Percentiles rank a stretch among this genome's conserved stretches.
Conservation (phyloP, 2,113 vertebrate species). For the Epinephelus fuscoguttatus region DNA sequence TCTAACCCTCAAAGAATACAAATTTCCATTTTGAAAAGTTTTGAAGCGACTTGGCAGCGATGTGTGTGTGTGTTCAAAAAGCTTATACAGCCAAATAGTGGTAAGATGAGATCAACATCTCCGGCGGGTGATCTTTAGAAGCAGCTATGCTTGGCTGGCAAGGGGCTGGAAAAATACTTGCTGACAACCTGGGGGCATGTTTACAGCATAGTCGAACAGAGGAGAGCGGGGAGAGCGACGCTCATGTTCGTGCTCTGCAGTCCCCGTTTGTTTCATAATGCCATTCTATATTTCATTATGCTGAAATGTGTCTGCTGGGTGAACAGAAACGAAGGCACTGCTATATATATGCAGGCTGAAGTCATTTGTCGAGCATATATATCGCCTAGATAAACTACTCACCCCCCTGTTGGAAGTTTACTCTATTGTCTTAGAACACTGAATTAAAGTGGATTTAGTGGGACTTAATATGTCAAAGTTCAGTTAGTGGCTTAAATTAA, state of each 20-base stretch:
- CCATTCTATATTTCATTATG: constrained; percentile 1
- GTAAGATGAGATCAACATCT: constrained; percentile 78
- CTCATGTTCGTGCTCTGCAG: constrained; percentile 46
- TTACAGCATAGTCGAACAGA: constrained; percentile 70
- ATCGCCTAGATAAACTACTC: not conserved
- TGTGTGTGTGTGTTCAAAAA: constrained; percentile 48
- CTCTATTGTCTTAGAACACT: not conserved
- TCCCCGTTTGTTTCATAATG: constrained; percentile 17
- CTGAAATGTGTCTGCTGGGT: not conserved
- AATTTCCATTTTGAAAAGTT: constrained; percentile 8
- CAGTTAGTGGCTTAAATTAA: not conserved
- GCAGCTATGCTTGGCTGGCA: constrained; percentile 77
- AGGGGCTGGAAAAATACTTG: constrained; percentile 79
- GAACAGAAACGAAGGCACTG: not conserved
- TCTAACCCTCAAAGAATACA: not conserved
- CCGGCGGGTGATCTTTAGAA: constrained; percentile 74
- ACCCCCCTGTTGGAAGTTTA: not conserved
- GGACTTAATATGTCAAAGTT: too few relatives aligned
- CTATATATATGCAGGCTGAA: not conserved
- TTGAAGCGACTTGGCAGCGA: constrained; percentile 53
- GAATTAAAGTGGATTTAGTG: not conserved
- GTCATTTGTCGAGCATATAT: not conserved
- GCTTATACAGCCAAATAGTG: constrained; percentile 73
- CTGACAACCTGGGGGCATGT: constrained; percentile 81
- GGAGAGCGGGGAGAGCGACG: constrained; percentile 32